These are phyloP conservation scores for Pandemis cinnamomeana DNA, from an alignment of 2,888 invertebrate genomes.

Conservation along the genomic window DNA sequence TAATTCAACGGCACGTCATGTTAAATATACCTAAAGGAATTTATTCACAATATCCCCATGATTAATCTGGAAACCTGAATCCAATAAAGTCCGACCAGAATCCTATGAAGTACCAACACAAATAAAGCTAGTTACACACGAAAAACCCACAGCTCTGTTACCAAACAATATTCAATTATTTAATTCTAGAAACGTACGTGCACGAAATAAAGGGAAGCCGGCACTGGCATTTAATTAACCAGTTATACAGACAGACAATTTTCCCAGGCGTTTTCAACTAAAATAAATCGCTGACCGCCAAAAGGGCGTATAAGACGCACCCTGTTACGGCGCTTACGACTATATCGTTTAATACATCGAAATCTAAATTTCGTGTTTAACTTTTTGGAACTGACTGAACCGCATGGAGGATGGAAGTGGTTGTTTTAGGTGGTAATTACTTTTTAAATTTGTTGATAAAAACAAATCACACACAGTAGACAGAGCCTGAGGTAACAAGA, in stretches of 20 bases:
- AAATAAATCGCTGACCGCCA: slow-evolving; percentile 16
- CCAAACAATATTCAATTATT: slow-evolving; percentile 63
- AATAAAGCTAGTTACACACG: slow-evolving; percentile 42
- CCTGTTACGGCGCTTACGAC: neutral
- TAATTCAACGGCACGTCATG: no score
- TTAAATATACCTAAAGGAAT: neutral
- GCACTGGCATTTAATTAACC: slow-evolving; percentile 70
- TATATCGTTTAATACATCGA: neutral
- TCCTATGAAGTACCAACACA: slow-evolving; percentile 26
- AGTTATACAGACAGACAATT: slow-evolving; percentile 47
- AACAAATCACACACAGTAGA: no score
- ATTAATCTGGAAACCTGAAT: slow-evolving; percentile 12
- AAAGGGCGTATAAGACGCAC: neutral
- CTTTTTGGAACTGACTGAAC: slow-evolving; percentile 35
- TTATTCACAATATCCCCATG: neutral
- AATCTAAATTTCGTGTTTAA: slow-evolving; percentile 39
- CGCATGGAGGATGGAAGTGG: slow-evolving; percentile 30
- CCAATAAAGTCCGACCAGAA: neutral
- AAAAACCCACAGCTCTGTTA: slow-evolving; percentile 46
- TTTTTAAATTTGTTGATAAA: neutral
- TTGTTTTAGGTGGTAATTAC: slow-evolving; percentile 26
- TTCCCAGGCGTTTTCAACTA: slow-evolving; percentile 34
- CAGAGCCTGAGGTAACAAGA: no score
- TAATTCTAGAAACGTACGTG: slow-evolving; percentile 57
- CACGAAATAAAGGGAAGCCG: slow-evolving; percentile 54